Base-by-base conservation (phyloP, 2,113 vertebrate genomes). In the Chaetops frenatus region DNA sequence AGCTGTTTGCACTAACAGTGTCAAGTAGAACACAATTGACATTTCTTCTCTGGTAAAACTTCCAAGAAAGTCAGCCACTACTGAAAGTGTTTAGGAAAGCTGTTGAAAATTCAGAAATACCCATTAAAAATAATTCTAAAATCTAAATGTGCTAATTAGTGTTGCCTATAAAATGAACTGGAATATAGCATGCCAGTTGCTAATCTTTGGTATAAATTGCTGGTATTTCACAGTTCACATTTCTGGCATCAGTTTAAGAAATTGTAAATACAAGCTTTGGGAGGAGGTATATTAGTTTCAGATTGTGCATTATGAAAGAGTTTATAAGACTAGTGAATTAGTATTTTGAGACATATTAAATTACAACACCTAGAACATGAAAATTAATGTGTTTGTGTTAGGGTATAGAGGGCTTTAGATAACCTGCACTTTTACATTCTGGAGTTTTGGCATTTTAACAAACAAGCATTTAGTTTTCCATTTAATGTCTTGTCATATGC, bases 181-280 rank as follows among this genome's bases (percentile, higher is more conserved):
- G 90, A 94, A 90, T 86, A 28, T 53, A 24, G 6, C 44, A 13
- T 89, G 28, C 61, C 36, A 23, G 12, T 84, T 94, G 72, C 47
- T 97, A 44, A 70, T 66, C 72, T 69, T 72, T 57, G 38, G 38
- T 86, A 19, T 88, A 65, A 91, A 78, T 62, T 85, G 48, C 60
- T 84, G 51, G 20, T 27, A 58, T 81, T 81, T 94, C 78, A 81
- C 51, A 64, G 7, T 80, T 77, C 18, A 19, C 20, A 53, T 61
- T 70, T 92, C 71, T 67, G 44, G 61, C 47, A 67, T 84, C 85
- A n/a, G 0, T 61, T 93, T 65, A 47, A 93, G 76, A 83, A 47
- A 38, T 44, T 94, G 95, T 90, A 94, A 92, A 85, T 97, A 88
- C n/a, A 66, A 4, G 65, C 87, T 61, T 86, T 91, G 70, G 70